These are phyloP conservation scores for Tamias sibiricus DNA, from an alignment of 2,113 vertebrate genomes.

Conservation along the genomic window DNA sequence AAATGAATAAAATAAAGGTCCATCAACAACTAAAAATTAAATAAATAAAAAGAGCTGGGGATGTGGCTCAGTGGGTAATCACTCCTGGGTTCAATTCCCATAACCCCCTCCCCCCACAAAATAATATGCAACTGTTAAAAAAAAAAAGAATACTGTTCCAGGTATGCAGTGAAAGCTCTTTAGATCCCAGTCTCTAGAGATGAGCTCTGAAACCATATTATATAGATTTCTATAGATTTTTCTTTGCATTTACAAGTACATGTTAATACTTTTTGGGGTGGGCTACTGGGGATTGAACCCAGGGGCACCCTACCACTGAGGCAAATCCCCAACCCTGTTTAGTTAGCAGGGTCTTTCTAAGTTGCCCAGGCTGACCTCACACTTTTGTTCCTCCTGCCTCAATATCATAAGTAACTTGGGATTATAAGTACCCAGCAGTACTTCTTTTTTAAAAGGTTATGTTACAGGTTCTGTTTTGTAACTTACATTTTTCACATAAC, in stretches of 20 bases:
- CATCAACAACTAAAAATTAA: too few species aligned
- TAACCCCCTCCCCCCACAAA: neutral
- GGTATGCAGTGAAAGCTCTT: neutral
- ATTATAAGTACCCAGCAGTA: neutral
- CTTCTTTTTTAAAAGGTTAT: neutral
- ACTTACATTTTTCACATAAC: slow-evolving; percentile 18
- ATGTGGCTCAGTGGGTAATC: too few species aligned
- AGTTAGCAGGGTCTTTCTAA: too few species aligned
- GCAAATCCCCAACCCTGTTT: too few species aligned
- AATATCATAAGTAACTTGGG: neutral
- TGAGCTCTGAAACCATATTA: neutral
- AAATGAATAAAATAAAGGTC: too few species aligned
- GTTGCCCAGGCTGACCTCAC: too few species aligned
- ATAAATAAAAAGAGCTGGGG: too few species aligned
- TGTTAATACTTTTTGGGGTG: neutral
- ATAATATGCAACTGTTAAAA: neutral
- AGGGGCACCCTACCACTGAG: too few species aligned
- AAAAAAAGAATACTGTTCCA: neutral
- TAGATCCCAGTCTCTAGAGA: neutral
- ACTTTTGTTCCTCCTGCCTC: too few species aligned
- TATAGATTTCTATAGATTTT: neutral
- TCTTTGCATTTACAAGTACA: neutral
- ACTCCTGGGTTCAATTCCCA: neutral
- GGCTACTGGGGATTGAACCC: too few species aligned
- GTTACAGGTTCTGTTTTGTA: neutral